phyloP scores from a whole-genome alignment of 2,797 vertebrate genomes.

The Falco concolor region DNA sequence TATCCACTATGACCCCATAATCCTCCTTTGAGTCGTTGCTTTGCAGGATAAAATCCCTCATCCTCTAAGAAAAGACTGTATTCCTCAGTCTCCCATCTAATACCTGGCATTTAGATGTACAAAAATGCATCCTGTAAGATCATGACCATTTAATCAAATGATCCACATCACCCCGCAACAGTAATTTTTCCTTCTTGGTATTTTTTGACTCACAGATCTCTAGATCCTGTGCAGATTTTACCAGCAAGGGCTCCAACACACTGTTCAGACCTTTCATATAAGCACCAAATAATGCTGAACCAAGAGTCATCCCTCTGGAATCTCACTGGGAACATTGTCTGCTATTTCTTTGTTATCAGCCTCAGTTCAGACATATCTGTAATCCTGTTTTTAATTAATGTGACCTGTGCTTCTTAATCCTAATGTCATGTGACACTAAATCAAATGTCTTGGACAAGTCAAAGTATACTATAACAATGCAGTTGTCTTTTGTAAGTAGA shows the following conservation, averaged over 20 bases:
- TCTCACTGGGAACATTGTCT: not conserved
- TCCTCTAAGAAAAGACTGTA: not conserved
- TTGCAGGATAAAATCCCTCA: not conserved
- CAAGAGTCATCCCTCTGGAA: not conserved
- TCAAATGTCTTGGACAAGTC: not conserved
- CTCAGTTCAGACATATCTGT: not conserved
- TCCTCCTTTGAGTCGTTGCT: not conserved
- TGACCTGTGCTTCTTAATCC: not conserved
- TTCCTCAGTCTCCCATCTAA: not conserved
- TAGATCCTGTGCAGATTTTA: not conserved
- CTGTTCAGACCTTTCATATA: not conserved
- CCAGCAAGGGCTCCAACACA: fast-evolving
- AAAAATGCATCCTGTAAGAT: not conserved
- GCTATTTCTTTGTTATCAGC: not conserved
- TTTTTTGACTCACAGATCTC: not conserved
- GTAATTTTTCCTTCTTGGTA: not conserved
- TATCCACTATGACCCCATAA: not conserved
- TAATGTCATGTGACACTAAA: not conserved
- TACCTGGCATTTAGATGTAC: not conserved
- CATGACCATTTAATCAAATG: not conserved
- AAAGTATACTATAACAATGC: not conserved
- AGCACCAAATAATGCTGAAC: not conserved
- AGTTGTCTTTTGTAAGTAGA: not conserved
- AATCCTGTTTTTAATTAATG: not conserved
- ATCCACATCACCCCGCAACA: not conserved